Conservation (phyloP, 2,797 vertebrate species). For the Sebastes hubbsi region DNA sequence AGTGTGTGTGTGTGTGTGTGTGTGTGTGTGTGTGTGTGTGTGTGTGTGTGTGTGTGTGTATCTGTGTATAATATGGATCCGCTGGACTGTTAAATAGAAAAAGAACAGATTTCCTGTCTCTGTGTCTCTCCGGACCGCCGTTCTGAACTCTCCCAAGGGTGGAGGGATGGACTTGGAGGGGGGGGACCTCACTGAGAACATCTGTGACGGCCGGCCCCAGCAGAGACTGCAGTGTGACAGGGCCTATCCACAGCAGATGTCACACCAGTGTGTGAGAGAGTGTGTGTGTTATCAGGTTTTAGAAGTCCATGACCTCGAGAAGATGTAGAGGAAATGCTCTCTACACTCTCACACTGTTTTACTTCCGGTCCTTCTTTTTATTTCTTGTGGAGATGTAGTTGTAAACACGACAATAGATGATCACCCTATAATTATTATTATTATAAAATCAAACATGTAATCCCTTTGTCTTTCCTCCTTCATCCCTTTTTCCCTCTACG, state of each 20-base stretch:
- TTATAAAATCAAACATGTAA: neutral
- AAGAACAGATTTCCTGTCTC: slow-evolving; percentile 65
- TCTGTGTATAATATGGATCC: slow-evolving; percentile 21
- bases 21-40: slow-evolving; percentile 10
- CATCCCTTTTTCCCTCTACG: neutral
- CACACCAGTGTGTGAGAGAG: slow-evolving; percentile 19
- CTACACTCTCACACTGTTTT: neutral
- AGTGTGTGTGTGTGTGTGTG: slow-evolving; percentile 2
- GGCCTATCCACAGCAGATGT: slow-evolving; percentile 66
- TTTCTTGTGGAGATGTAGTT: neutral
- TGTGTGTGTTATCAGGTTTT: slow-evolving; percentile 20
- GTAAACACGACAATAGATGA: neutral
- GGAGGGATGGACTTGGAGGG: slow-evolving; percentile 37
- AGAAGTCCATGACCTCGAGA: slow-evolving; percentile 42
- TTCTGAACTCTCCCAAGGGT: slow-evolving; percentile 59
- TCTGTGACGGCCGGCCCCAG: slow-evolving; percentile 60
- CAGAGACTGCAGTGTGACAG: slow-evolving; percentile 64
- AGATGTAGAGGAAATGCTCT: slow-evolving; percentile 18
- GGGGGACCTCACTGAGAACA: slow-evolving; percentile 63
- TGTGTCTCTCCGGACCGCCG: slow-evolving; percentile 48
- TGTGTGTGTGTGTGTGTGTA: slow-evolving; percentile 11
- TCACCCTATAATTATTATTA: neutral
- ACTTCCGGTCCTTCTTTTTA: neutral
- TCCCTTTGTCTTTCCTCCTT: neutral
- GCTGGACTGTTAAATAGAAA: slow-evolving; percentile 50